phyloP scores from a whole-genome alignment of 2,113 vertebrate species.

The Oryzias woworae region DNA sequence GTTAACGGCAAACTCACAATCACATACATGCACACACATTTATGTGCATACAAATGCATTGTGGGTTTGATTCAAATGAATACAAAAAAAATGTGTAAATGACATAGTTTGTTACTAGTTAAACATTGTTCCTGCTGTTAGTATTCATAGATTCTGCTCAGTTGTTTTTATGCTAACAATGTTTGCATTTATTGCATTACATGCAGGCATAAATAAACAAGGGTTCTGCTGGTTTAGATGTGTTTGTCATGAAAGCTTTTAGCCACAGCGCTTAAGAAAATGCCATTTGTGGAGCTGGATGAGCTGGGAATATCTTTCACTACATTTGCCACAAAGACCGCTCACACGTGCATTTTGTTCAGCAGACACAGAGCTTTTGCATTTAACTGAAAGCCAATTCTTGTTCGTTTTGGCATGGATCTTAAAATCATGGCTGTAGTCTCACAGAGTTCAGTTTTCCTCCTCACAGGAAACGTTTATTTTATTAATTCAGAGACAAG shows the following conservation, averaged over 20 bases:
- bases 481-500: constrained; percentile 66
- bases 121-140: constrained; percentile 4
- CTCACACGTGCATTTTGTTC: constrained; percentile 52
- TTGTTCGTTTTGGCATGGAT: constrained; percentile 78
- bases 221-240: constrained; percentile 13
- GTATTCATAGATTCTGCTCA: constrained; percentile 4
- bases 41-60: constrained; percentile 21
- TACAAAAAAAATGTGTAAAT: constrained; percentile 31
- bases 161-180: background rate
- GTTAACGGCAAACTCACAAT: constrained; percentile 65
- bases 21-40: constrained; percentile 15
- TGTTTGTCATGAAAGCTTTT: constrained; percentile 34
- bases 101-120: constrained; percentile 1
- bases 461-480: constrained; percentile 60
- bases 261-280: constrained; percentile 12
- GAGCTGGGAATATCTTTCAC: constrained; percentile 48
- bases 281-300: constrained; percentile 21
- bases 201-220: background rate
- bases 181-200: background rate
- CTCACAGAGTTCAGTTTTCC: constrained; percentile 53
- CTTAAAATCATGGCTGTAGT: constrained; percentile 75
- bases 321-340: constrained; percentile 49
- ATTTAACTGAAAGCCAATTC: constrained; percentile 59
- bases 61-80: constrained; percentile 18
- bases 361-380: constrained; percentile 50